Conservation (phyloP, 2,113 vertebrate genomes). For the Mobula hypostoma region DNA sequence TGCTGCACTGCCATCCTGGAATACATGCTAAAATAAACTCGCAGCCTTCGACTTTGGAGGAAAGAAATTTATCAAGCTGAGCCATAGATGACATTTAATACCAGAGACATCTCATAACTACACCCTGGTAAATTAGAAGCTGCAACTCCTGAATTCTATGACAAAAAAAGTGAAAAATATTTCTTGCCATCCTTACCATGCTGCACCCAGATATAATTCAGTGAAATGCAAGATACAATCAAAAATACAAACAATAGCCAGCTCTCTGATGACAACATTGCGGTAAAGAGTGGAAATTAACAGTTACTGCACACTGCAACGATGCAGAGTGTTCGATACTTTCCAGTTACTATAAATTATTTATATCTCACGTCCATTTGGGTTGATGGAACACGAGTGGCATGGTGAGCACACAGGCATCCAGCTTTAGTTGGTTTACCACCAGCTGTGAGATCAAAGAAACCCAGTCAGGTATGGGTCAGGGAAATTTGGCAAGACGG, state of each 20-base stretch:
- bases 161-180: background rate
- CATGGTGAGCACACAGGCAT: background rate
- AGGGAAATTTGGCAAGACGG: background rate
- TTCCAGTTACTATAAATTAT: constrained; percentile 19
- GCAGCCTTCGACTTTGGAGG: background rate
- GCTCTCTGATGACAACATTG: background rate
- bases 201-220: background rate
- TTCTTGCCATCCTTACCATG: background rate
- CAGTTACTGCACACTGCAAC: background rate
- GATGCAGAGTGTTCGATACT: constrained; percentile 7
- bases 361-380: background rate
- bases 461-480: background rate
- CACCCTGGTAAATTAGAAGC: background rate
- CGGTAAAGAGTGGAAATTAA: background rate
- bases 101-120: no score
- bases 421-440: background rate
- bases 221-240: background rate
- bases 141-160: background rate
- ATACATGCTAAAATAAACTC: background rate
- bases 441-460: background rate
- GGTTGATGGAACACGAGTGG: background rate
- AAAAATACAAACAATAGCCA: background rate
- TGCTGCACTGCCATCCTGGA: background rate
- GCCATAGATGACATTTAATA: background rate
- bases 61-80: background rate